Conservation (phyloP, 2,113 vertebrate species). For the Gasterosteus aculeatus region DNA sequence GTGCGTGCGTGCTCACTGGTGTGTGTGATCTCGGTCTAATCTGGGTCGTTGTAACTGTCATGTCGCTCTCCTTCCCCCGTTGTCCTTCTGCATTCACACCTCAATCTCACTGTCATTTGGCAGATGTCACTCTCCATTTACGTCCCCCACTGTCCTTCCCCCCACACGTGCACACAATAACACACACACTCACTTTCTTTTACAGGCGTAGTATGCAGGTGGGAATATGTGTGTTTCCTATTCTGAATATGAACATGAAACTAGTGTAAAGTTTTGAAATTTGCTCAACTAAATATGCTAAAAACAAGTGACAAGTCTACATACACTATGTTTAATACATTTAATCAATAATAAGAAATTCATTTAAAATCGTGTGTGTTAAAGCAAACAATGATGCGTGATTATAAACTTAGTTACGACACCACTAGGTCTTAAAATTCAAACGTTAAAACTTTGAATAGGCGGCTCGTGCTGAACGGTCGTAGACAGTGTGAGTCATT, state of each 20-base stretch:
- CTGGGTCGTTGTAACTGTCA: slow-evolving; percentile 90
- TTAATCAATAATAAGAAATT: not conserved
- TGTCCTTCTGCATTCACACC: slow-evolving; percentile 84
- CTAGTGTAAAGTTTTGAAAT: not conserved
- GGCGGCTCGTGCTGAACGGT: not conserved
- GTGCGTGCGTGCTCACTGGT: not conserved
- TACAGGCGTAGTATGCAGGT: not conserved
- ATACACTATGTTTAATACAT: not conserved
- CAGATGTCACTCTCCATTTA: slow-evolving; percentile 88
- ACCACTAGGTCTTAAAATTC: not conserved
- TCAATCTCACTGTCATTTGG: slow-evolving; percentile 87
- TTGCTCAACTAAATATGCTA: not conserved
- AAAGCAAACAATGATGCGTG: not conserved
- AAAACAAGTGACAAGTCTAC: not conserved
- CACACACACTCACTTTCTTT: not conserved
- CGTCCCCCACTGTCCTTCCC: slow-evolving; percentile 56
- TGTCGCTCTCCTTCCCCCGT: slow-evolving; percentile 87
- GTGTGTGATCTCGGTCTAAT: slow-evolving; percentile 82
- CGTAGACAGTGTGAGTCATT: too few species aligned
- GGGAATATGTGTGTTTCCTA: not conserved
- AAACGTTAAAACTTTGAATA: slow-evolving; percentile 5
- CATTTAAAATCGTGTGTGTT: not conserved
- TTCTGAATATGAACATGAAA: not conserved
- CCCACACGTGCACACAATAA: slow-evolving; percentile 12
- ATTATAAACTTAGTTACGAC: not conserved